These are phyloP conservation scores for Ptychoptera albimana DNA, from an alignment of 2,888 invertebrate species.

Conservation along the genomic window DNA sequence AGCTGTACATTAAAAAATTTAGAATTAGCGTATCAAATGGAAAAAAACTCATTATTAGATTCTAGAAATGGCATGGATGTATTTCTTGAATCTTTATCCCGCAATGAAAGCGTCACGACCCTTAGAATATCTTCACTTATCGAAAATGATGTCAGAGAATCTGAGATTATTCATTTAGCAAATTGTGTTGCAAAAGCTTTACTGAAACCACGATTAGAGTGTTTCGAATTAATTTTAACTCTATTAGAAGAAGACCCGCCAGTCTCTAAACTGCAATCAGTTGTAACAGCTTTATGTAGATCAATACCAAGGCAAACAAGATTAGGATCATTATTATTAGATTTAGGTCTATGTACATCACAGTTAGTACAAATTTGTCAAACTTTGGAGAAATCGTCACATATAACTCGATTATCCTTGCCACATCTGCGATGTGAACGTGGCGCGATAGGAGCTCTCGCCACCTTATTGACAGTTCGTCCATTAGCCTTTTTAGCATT, in stretches of 20 bases:
- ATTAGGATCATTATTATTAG: constrained; percentile 34
- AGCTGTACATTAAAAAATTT: constrained; percentile 33
- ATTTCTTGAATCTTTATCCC: constrained; percentile 33
- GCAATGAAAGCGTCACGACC: constrained; percentile 35
- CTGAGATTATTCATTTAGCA: constrained; percentile 33
- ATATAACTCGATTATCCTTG: constrained; percentile 34
- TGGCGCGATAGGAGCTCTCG: constrained; percentile 34
- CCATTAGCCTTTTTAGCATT: constrained; percentile 34
- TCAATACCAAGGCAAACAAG: constrained; percentile 20
- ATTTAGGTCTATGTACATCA: constrained; percentile 35
- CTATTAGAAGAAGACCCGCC: constrained; percentile 37
- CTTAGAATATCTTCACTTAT: constrained; percentile 35
- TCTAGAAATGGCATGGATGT: constrained; percentile 28
- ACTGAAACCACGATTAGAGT: constrained; percentile 33
- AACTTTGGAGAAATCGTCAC: constrained; percentile 33
- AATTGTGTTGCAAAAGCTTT: constrained; percentile 32
- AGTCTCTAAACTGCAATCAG: constrained; percentile 32
- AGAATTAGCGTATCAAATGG: constrained; percentile 34
- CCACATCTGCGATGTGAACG: constrained; percentile 38
- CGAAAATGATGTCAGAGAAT: constrained; percentile 35
- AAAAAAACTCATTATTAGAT: constrained; percentile 25
- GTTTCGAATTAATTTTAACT: constrained; percentile 36
- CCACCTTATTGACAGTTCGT: constrained; percentile 31
- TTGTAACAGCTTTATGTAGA: constrained; percentile 35
- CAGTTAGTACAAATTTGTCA: constrained; percentile 36